phyloP scores from a whole-genome alignment of 1,140 invertebrate species.

The Drosophila lini region DNA sequence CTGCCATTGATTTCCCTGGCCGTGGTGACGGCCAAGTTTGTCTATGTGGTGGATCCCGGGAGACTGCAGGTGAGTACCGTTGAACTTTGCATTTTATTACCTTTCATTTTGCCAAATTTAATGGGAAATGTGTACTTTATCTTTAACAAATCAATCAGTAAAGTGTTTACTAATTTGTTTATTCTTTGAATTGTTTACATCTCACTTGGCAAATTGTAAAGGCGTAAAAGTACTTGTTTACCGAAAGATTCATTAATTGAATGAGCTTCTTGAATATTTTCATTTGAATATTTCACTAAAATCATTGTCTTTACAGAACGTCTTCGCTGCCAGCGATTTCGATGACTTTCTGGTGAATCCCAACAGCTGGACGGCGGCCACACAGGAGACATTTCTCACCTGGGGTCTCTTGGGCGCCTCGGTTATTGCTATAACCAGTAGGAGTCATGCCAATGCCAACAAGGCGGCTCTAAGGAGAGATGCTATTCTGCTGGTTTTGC shows the following conservation, averaged over 20 bases:
- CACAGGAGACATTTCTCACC: conserved; percentile 94
- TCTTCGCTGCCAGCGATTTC: conserved; percentile 91
- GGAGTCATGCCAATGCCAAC: conserved; percentile 86
- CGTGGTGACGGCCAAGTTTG: conserved; percentile 68
- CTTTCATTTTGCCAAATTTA: background rate
- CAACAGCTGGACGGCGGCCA: conserved; percentile 94
- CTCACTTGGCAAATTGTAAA: background rate
- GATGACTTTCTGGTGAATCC: conserved; percentile 93
- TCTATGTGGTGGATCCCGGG: conserved; percentile 68
- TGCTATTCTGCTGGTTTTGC: conserved; percentile 90
- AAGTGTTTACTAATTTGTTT: conserved; percentile 5
- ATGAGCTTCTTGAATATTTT: background rate
- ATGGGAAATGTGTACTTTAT: background rate
- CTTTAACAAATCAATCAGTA: background rate
- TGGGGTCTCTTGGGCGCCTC: conserved; percentile 95
- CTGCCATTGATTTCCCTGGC: conserved; percentile 62
- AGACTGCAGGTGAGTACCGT: conserved; percentile 60
- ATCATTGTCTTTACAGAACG: conserved; percentile 85
- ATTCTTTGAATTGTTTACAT: background rate
- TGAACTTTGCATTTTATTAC: background rate
- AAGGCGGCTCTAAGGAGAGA: conserved; percentile 90
- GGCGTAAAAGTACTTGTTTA: conserved; percentile 4
- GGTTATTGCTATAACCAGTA: conserved; percentile 91
- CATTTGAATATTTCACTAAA: background rate
- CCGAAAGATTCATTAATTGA: background rate